Conservation (phyloP, 2,797 vertebrate genomes). For the Rhabdomys pumilio region DNA sequence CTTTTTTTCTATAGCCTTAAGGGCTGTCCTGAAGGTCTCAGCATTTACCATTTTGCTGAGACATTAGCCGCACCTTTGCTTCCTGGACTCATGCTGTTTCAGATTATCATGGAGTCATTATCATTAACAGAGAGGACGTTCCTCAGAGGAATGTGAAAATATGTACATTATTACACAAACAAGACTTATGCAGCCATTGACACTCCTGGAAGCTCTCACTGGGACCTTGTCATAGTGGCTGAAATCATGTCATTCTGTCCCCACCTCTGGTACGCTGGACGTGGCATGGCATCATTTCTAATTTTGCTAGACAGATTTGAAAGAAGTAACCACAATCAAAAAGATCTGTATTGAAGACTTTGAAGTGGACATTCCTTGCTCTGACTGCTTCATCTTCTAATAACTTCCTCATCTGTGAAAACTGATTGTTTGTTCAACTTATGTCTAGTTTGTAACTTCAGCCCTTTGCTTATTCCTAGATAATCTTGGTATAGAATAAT, state of each 20-base stretch:
- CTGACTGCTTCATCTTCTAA: not conserved
- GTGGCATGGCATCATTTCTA: not conserved
- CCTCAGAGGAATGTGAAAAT: not conserved
- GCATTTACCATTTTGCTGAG: too few relatives aligned
- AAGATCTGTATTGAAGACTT: not conserved
- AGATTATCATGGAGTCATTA: not conserved
- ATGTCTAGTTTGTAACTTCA: not conserved
- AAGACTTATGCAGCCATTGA: not conserved
- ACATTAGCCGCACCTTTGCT: too few relatives aligned
- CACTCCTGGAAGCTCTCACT: not conserved
- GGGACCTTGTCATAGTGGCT: not conserved
- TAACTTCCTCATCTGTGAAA: not conserved
- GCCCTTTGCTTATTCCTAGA: not conserved
- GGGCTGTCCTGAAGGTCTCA: too few relatives aligned
- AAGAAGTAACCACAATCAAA: slow-evolving; percentile 5
- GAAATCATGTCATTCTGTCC: not conserved
- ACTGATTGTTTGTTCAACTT: not conserved
- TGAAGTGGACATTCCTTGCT: not conserved
- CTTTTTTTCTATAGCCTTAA: too few relatives aligned
- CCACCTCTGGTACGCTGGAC: not conserved
- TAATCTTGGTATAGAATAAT: slow-evolving; percentile 13
- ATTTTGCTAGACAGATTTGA: slow-evolving; percentile 28
- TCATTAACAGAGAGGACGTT: not conserved
- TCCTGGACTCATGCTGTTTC: not conserved
- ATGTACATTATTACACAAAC: too few relatives aligned